These are phyloP conservation scores for Tachysurus vachellii DNA, from an alignment of 2,113 vertebrate species.

Conservation along the genomic window DNA sequence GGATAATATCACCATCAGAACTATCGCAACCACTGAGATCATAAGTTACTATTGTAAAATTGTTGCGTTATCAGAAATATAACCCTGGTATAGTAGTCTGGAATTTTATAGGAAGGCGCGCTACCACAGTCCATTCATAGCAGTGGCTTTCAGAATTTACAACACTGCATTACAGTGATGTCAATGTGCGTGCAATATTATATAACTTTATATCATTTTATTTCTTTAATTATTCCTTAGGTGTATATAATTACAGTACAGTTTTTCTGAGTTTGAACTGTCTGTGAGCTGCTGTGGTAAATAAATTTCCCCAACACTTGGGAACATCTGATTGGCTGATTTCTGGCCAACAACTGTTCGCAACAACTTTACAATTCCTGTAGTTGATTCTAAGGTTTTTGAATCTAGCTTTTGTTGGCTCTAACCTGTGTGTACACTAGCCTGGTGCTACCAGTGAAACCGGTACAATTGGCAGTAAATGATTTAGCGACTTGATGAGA, in stretches of 20 bases:
- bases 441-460: not conserved
- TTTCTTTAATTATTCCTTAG: no score
- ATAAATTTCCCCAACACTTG: no score
- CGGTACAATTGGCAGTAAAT: not conserved
- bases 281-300: no score
- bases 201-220: no score
- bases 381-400: not conserved
- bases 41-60: not conserved
- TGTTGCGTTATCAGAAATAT: not conserved
- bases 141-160: no score
- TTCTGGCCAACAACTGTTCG: not conserved
- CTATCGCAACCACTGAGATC: not conserved
- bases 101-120: no score
- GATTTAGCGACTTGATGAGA: not conserved
- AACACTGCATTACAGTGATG: no score
- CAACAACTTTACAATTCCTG: not conserved
- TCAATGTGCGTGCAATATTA: no score
- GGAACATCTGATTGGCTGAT: not conserved
- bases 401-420: not conserved
- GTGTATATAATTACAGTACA: no score
- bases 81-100: not conserved
- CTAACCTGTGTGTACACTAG: not conserved
- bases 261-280: no score
- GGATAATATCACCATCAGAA: not conserved
- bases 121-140: no score